Percentiles rank a stretch among this genome's conserved stretches.
Conservation (phyloP, 2,797 vertebrate species). For the Adelosebastes latens region DNA sequence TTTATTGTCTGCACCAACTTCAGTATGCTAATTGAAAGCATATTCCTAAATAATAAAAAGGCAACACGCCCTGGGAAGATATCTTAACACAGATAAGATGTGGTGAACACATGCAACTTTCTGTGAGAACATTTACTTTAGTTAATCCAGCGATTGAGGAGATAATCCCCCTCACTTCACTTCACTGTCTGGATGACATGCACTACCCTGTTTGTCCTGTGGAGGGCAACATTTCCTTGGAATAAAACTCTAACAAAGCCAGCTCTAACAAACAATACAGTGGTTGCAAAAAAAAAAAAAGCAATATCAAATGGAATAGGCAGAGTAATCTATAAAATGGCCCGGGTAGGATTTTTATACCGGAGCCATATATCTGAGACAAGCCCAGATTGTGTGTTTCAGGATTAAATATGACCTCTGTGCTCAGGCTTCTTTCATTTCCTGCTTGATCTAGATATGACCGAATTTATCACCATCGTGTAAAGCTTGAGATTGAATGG, state of each 20-base stretch:
- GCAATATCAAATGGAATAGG: conserved; percentile 42
- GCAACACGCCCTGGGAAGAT: conserved; percentile 36
- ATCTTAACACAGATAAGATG: conserved; percentile 21
- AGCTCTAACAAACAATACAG: conserved; percentile 37
- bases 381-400: conserved; percentile 30
- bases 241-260: conserved; percentile 26
- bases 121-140: conserved; percentile 68
- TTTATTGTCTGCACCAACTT: conserved; percentile 55
- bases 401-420: conserved; percentile 67
- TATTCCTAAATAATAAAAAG: conserved; percentile 36
- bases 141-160: conserved; percentile 52
- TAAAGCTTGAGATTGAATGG: conserved; percentile 20
- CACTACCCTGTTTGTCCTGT: conserved; percentile 20
- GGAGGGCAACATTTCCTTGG: conserved; percentile 77
- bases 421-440: conserved; percentile 45
- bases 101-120: conserved; percentile 53
- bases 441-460: conserved; percentile 40
- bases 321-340: conserved; percentile 64
- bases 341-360: conserved; percentile 39
- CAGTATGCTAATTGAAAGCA: conserved; percentile 65
- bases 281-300: neutral
- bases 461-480: conserved; percentile 42
- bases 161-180: conserved; percentile 52
- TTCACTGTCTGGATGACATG: neutral
- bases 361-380: conserved; percentile 45